These are phyloP conservation scores for Tachina grossa DNA, from an alignment of 2,888 invertebrate species.

Conservation along the genomic window DNA sequence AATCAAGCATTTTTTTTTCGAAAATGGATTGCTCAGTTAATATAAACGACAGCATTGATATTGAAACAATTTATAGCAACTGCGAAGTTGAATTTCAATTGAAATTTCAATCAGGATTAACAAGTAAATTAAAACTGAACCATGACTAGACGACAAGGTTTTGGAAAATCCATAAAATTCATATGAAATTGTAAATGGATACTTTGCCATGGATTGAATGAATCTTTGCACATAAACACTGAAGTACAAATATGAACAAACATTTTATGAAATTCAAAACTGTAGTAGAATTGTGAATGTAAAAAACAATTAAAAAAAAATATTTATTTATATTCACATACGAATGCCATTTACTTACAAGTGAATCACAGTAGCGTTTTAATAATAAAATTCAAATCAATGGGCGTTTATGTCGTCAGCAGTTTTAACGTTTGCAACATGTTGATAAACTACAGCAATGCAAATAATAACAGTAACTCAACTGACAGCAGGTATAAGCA, in stretches of 20 bases:
- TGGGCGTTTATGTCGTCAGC: slow-evolving; percentile 62
- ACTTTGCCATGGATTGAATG: slow-evolving; percentile 24
- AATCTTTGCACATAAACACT: neutral
- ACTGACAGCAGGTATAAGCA: slow-evolving; percentile 14
- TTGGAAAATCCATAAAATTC: slow-evolving; percentile 63
- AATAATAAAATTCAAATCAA: slow-evolving; percentile 26
- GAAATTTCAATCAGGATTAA: slow-evolving; percentile 64
- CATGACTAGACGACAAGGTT: slow-evolving; percentile 60
- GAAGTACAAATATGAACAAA: neutral
- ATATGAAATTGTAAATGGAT: slow-evolving; percentile 39
- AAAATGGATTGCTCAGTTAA: slow-evolving; percentile 29
- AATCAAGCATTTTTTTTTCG: neutral
- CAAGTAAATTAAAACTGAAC: slow-evolving; percentile 42
- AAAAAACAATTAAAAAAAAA: no score
- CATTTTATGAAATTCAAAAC: neutral
- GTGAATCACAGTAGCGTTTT: slow-evolving; percentile 25
- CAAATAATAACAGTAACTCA: slow-evolving; percentile 32
- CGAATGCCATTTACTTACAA: neutral
- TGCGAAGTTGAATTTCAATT: slow-evolving; percentile 25
- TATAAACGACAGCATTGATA: slow-evolving; percentile 34
- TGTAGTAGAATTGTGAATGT: no score
- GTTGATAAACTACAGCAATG: slow-evolving; percentile 51
- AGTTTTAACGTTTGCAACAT: slow-evolving; percentile 60
- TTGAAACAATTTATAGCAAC: slow-evolving; percentile 28
- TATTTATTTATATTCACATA: no score